Conservation (phyloP, 1,140 invertebrate species). For the Megathymus violae region DNA sequence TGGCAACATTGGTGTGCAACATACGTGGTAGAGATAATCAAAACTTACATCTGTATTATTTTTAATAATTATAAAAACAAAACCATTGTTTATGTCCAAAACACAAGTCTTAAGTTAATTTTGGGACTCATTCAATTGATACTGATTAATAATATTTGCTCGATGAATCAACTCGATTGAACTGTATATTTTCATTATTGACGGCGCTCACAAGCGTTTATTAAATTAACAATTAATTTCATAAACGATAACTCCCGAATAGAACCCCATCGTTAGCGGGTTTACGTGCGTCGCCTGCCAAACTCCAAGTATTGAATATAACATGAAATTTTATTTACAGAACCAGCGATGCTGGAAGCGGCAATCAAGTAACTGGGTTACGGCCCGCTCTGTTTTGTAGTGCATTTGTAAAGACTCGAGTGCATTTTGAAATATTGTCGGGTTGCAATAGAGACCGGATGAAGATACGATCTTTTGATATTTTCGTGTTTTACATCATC, state of each 20-base stretch:
- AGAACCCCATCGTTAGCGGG: constrained; percentile 31
- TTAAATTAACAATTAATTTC: constrained; percentile 30
- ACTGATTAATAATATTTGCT: no score
- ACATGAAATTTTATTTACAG: constrained; percentile 35
- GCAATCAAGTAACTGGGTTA: constrained; percentile 36
- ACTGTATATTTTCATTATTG: constrained; percentile 10
- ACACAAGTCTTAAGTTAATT: no score
- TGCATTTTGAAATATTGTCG: constrained; percentile 34
- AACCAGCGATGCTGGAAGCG: constrained; percentile 29
- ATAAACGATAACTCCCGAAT: constrained; percentile 15
- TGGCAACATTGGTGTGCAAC: no score
- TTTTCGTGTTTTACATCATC: constrained; percentile 1
- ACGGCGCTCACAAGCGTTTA: no score
- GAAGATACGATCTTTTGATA: constrained; percentile 21
- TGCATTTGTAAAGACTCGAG: constrained; percentile 22
- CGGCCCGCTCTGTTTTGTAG: constrained; percentile 23
- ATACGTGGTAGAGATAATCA: no score
- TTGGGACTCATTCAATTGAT: no score
- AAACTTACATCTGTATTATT: no score
- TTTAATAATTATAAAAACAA: no score
- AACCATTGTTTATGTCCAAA: no score
- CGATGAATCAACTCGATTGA: no score
- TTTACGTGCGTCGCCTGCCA: constrained; percentile 22
- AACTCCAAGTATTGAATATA: constrained; percentile 32
- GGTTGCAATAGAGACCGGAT: constrained; percentile 10